phyloP scores from a whole-genome alignment of 1,140 invertebrate species.

The Temnothorax longispinosus region DNA sequence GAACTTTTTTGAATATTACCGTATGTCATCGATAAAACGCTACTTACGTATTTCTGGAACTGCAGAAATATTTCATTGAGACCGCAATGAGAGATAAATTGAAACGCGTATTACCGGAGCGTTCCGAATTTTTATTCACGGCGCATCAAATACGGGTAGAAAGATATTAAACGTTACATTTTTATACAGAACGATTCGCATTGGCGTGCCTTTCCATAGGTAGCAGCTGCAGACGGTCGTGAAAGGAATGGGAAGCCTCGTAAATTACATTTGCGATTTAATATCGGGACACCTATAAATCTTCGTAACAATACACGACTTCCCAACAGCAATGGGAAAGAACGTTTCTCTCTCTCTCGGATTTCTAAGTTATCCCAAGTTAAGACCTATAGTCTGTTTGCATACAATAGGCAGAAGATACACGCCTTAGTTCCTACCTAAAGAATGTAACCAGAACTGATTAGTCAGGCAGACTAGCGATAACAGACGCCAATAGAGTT shows the following conservation, averaged over 20 bases:
- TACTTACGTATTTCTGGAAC: neutral
- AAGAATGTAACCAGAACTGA: neutral
- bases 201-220: conserved; percentile 38
- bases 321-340: neutral
- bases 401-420: conserved; percentile 19
- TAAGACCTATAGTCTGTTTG: conserved; percentile 38
- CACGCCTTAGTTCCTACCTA: neutral
- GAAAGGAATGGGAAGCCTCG: conserved; percentile 37
- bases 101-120: neutral
- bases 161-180: conserved; percentile 41
- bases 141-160: neutral
- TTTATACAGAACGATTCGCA: conserved; percentile 51
- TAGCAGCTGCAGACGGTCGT: conserved; percentile 5
- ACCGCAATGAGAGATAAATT: neutral
- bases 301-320: conserved; percentile 32
- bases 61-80: conserved; percentile 4
- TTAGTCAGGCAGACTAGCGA: neutral
- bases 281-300: conserved; percentile 73
- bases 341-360: conserved; percentile 17
- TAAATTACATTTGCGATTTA: conserved; percentile 78
- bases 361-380: conserved; percentile 24
- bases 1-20: neutral
- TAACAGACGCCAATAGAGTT: neutral
- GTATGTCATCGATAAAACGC: neutral
- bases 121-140: conserved; percentile 24